A percentile compares a stretch with the other conserved stretches of the same genome.
Conservation (phyloP, 1,140 invertebrate genomes). For the Magallana angulata region DNA sequence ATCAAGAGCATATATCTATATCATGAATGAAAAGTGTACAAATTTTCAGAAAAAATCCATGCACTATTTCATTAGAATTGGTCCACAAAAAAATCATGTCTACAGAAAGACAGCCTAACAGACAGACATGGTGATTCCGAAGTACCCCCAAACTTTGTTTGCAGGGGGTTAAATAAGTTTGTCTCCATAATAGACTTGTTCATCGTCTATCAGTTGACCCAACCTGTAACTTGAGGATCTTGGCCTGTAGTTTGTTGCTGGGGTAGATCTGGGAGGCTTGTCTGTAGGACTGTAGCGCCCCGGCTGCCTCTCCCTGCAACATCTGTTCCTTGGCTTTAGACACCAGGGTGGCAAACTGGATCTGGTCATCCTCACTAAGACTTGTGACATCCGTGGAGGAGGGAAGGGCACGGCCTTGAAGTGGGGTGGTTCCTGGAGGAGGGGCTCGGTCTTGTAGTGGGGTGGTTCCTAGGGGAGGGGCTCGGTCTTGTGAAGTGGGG, state of each 20-base stretch:
- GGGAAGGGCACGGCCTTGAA: not conserved
- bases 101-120: too few species aligned
- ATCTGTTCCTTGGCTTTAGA: slow-evolving; percentile 2
- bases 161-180: too few species aligned
- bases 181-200: too few species aligned
- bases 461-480: too few species aligned
- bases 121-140: too few species aligned
- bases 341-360: not conserved
- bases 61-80: not conserved
- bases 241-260: not conserved
- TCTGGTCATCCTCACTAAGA: not conserved
- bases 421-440: too few species aligned
- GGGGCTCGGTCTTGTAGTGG: too few species aligned
- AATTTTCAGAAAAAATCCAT: not conserved
- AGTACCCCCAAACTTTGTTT: too few species aligned
- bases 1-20: too few species aligned
- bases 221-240: slow-evolving; percentile 15
- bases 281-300: not conserved
- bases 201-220: not conserved
- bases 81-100: too few species aligned
- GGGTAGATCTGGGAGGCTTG: not conserved
- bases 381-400: not conserved
- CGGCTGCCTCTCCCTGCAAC: not conserved
- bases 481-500: too few species aligned
- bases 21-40: too few species aligned